Evolutionary conservation across 2,888 invertebrate genomes (phyloP).

Genomic region (Drosophila cognata): DNA sequence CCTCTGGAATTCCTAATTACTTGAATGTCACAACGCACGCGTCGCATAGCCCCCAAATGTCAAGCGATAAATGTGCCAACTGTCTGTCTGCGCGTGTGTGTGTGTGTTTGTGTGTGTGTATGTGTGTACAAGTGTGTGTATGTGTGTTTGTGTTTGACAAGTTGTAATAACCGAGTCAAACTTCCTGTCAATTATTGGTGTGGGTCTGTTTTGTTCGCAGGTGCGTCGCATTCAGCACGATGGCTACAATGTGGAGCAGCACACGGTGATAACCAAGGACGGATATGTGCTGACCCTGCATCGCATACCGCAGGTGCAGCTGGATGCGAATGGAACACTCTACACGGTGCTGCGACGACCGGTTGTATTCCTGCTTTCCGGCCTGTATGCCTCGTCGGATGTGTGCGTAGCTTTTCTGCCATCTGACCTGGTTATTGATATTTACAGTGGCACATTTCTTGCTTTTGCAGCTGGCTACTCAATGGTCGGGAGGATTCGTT

Average conservation of each 20-base stretch:
- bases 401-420: constrained; percentile 59
- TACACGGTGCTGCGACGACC: constrained; percentile 74
- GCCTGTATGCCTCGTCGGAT: constrained; percentile 83
- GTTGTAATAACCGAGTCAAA: constrained; percentile 17
- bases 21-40: constrained; percentile 78
- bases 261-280: constrained; percentile 86
- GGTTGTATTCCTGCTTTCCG: constrained; percentile 82
- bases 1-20: constrained; percentile 68
- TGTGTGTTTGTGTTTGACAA: constrained; percentile 39
- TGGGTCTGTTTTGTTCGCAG: constrained; percentile 58
- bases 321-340: constrained; percentile 49
- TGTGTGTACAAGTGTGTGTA: neutral
- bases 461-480: constrained; percentile 72
- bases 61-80: constrained; percentile 72
- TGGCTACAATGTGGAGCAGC: constrained; percentile 86
- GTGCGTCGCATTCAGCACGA: constrained; percentile 83
- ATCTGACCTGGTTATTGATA: constrained; percentile 13
- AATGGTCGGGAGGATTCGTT: constrained; percentile 83
- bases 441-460: neutral
- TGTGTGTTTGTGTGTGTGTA: constrained; percentile 14
- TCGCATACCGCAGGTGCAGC: constrained; percentile 78
- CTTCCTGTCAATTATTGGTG: constrained; percentile 46
- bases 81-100: constrained; percentile 8
- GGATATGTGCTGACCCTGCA: constrained; percentile 83
- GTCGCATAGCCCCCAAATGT: constrained; percentile 77